Evolutionary conservation across 1,140 invertebrate species (phyloP), one percentile per base, ranked within the genome.

Genomic region (Aphidius ervi): DNA sequence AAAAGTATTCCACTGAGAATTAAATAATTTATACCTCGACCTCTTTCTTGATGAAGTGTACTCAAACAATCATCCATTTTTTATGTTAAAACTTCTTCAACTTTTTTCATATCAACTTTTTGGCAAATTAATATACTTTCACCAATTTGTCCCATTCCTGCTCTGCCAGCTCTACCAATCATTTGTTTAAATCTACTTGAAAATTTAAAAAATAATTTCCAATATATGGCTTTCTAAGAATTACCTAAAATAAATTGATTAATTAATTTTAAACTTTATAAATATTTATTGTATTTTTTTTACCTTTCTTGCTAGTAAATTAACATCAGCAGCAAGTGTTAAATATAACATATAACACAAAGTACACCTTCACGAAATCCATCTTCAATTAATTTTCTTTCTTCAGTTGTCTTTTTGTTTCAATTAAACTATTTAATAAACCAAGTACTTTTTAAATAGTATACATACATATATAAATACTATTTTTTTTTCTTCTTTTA

Each of bases 251-350:
- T 65, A 59, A 54, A 56, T 42, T 40, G n/a, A 56, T n/a, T 39
- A 56, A 45, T 48, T 10, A n/a, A 37, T 58, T 6, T 46, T 23
- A n/a, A 47, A 46, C 46, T 45, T 47, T 31, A 10, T 16, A 16
- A 20, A 39, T 9, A 50, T 4, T 49, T 6, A 31, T 23, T 10
- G n/a, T 9, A 58, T 58, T 47, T n/a, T n/a, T n/a, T n/a, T n/a
- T 72, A 85, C 93, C 70, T 93, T 85, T 81, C 88, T 87, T 1
- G 96, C 96, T 20, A 96, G 96, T 61, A 99, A 84, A 85, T 99
- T 99, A 5, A 99, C 94, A 9, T 96, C 96, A 48, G 96, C 95
- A 45, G 96, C 95, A 63, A 99, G 82, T 9, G 96, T 99, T 4
- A 95, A 97, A n/a, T n/a, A n/a, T 41, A 96, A 71, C 93, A 94